A percentile compares a stretch with the other conserved stretches of the same genome.
Conservation (phyloP, 2,113 vertebrate genomes). For the Motacilla alba region DNA sequence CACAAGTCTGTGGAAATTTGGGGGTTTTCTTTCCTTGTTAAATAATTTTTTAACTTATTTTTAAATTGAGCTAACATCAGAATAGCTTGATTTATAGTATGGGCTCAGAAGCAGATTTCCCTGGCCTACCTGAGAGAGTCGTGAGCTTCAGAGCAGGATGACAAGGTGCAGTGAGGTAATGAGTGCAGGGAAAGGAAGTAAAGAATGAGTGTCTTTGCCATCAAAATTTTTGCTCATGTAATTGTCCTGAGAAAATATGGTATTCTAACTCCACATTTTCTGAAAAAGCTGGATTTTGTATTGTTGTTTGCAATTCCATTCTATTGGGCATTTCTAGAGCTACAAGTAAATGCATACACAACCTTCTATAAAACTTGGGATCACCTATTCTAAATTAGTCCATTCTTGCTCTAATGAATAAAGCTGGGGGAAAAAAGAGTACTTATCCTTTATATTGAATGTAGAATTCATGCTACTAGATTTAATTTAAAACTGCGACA, state of each 20-base stretch:
- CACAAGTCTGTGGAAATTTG: not conserved
- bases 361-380: not conserved
- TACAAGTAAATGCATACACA: not conserved
- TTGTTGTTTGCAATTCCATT: not conserved
- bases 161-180: not conserved
- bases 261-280: not conserved
- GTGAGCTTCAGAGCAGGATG: not conserved
- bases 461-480: not conserved
- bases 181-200: not conserved
- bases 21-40: not conserved
- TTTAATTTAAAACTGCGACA: not conserved
- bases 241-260: not conserved
- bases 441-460: not conserved
- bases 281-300: not conserved
- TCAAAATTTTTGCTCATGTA: not conserved
- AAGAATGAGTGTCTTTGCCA: not conserved
- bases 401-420: not conserved
- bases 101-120: not conserved
- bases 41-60: not conserved
- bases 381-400: not conserved
- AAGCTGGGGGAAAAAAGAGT: fast-evolving
- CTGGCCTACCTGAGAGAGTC: not conserved
- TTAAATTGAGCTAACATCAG: not conserved
- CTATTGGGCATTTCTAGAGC: not conserved
- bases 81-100: not conserved